These are phyloP conservation scores for Apodemus sylvaticus DNA, from an alignment of 2,113 vertebrate genomes.

Conservation along the genomic window DNA sequence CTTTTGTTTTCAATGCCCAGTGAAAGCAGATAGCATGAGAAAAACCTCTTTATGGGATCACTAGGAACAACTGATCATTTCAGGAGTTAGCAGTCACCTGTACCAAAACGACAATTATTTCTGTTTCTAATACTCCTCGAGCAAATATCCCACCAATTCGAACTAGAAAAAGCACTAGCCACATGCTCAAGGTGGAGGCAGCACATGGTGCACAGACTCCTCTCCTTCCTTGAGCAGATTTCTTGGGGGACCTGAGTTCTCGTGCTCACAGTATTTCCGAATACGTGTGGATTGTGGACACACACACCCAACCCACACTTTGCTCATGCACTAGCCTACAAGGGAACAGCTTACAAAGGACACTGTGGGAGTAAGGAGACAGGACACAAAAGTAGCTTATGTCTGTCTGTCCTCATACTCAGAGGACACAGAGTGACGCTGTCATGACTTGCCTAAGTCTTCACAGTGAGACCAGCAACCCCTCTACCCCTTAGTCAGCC, in stretches of 20 bases:
- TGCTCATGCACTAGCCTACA: not conserved
- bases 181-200: conserved; percentile 53
- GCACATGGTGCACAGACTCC: not conserved
- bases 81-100: conserved; percentile 69
- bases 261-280: not conserved
- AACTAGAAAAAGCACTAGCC: conserved; percentile 40
- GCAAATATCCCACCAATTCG: conserved; percentile 71
- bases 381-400: not conserved
- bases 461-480: not conserved
- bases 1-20: conserved; percentile 54
- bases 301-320: not conserved
- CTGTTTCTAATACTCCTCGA: conserved; percentile 54
- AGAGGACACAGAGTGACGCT: not conserved
- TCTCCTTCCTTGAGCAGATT: not conserved
- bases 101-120: conserved; percentile 62
- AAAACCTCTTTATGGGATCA: conserved; percentile 75
- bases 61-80: conserved; percentile 77
- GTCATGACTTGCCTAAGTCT: not conserved
- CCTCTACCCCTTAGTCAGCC: not conserved
- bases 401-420: not conserved
- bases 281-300: not conserved
- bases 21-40: conserved; percentile 68
- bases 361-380: not conserved
- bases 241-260: not conserved
- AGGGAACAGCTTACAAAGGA: not conserved